Evolutionary conservation across 2,113 vertebrate species (phyloP), one percentile per base, ranked within the genome.

Genomic region (Xyliphius kryptos): DNA sequence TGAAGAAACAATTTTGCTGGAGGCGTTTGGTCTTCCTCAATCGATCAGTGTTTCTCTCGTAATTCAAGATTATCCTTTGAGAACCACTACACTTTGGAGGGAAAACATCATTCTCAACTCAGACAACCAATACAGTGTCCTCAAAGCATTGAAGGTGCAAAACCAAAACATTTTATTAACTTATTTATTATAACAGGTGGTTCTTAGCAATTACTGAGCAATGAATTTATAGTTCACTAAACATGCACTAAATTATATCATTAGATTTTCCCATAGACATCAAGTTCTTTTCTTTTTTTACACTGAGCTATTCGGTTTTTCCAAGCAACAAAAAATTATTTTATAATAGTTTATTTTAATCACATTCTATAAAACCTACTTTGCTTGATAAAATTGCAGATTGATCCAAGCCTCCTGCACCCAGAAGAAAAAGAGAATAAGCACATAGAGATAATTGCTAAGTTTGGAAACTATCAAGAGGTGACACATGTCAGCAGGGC

Each of bases 1-100:
- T 16, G 32, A 74, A 26, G 85, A 85, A 75, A 85, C 83, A 63
- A 75, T 88, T 62, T 79, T 79, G 61, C 40, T 88, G 20, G 76
- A 85, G 67, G 80, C 71, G 0, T 53, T 78, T 0, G 55, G 38
- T 0, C 0, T 76, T 3, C 3, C 55, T 13, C 0, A 0, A 6
- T 16, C 73, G 0, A 0, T 81, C 51, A 14, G 6, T 0, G 82
- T 80, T 66, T 36, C 60, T 12, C 70, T 88, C 54, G 0, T 17
- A 6, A 43, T 83, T 53, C 10, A 14, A 11, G 66, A 85, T 67
- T 78, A 59, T 41, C 76, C 76, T 6, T 17, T 0, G 0, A 71
- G 56, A 53, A 14, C 9, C 0, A 1, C 0, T 1, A 22, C 0
- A 0, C 61, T 85, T 6, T 52, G 74, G 9, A 38, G 19, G 2